Base-by-base conservation (phyloP, 2,797 vertebrate genomes). In the Peromyscus attwateri region DNA sequence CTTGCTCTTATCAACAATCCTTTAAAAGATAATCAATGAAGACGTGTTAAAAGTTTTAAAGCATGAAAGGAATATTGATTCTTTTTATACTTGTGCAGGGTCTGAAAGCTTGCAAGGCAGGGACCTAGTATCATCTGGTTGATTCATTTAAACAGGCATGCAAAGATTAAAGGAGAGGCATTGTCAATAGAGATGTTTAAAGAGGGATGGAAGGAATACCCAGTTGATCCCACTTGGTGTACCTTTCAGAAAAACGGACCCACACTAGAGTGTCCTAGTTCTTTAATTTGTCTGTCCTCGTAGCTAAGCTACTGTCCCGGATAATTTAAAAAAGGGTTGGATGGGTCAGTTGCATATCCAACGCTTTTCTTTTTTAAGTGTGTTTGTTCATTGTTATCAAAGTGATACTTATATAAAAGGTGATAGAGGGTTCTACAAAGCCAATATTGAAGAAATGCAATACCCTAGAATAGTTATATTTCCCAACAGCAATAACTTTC, bases 381-480 rank as follows among this genome's bases (percentile, higher is more conserved):
- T 81, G 64, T 94, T 85, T 92, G 80, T 71, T 94, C 82, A 60
- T 55, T 49, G 34, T 92, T 96, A 91, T 84, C 68, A 66, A 27
- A 27, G 57, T 75, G 91, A 90, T 66, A 25, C n/a, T 34, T 70
- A 57, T n/a, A 82, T n/a, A 43, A 91, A 88, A 37, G 9, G 17
- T 49, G 62, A 68, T 19, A 94, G n/a, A 96, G 46, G 68, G n/a
- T 68, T 79, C 71, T 84, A 52, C 71, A 64, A 91, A 71, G 16
- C 34, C 75, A 64, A 70, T 89, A 57, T 46, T 31, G 34, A 66
- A 57, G 60, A 93, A 70, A 5, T 27, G 31, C 21, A 12, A 7
- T 77, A 23, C 34, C 62, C 8, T 0, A 10, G 34, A n/a, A 46
- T 31, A 37, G 52, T 62, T 90, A 17, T 79, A 11, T 43, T 46